Evolutionary conservation across 2,797 vertebrate species (phyloP).

Genomic region (Melanitta fusca): DNA sequence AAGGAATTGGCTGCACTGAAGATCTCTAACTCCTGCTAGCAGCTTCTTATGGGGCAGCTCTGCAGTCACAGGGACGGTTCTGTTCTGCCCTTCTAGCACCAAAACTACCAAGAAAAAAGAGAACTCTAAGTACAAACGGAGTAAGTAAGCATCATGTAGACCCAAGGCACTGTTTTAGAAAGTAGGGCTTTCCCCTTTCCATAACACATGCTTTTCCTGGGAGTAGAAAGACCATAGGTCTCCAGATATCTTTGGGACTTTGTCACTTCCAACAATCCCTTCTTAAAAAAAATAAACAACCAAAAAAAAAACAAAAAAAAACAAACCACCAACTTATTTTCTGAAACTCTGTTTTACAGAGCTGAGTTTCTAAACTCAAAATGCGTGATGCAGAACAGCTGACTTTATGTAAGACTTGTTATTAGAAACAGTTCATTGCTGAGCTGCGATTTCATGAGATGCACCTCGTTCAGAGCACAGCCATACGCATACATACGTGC

Average conservation of each 20-base stretch:
- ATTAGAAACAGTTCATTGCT: constrained; percentile 61
- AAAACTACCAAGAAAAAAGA: neutral
- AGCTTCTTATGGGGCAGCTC: neutral
- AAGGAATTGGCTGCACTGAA: neutral
- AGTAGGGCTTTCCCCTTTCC: neutral
- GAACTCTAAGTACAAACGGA: rapidly evolving
- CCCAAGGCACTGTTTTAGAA: neutral
- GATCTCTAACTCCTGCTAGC: neutral
- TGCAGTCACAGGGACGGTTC: neutral
- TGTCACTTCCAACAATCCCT: neutral
- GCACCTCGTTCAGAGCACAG: neutral
- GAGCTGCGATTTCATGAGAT: neutral
- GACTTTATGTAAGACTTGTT: constrained; percentile 42
- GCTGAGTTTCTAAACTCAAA: neutral
- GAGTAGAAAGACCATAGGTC: neutral
- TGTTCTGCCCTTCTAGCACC: neutral
- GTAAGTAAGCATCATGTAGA: neutral
- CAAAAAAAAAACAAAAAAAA: neutral
- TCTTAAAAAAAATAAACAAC: neutral
- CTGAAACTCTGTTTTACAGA: constrained; percentile 12
- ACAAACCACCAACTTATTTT: neutral
- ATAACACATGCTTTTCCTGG: neutral
- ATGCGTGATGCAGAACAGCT: constrained; percentile 47
- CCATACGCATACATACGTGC: neutral
- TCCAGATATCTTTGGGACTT: neutral